phyloP scores from a whole-genome alignment of 2,797 vertebrate species.

The Xenopus petersii region DNA sequence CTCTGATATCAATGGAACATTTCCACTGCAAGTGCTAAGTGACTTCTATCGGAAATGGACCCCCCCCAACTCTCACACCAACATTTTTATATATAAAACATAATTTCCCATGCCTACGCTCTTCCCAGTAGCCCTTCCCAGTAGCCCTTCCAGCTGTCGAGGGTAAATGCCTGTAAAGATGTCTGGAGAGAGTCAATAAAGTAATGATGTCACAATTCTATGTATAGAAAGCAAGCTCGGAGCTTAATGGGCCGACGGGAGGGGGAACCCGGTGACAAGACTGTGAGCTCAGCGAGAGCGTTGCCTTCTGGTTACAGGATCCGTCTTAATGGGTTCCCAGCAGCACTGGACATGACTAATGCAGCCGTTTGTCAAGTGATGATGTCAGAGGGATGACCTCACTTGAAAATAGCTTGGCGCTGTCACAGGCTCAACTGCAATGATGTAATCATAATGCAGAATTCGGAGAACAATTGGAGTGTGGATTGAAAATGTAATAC shows the following conservation, averaged over 20 bases:
- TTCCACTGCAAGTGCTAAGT: no score
- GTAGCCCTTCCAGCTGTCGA: neutral
- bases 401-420: neutral
- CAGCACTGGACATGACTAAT: conserved; percentile 17
- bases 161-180: conserved; percentile 18
- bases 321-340: conserved; percentile 9
- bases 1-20: no score
- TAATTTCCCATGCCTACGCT: no score
- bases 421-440: neutral
- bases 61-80: no score
- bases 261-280: neutral
- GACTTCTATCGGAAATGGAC: no score
- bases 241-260: conserved; percentile 18
- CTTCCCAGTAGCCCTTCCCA: no score
- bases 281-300: neutral
- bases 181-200: conserved; percentile 1
- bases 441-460: neutral
- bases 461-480: no score
- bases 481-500: no score
- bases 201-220: conserved; percentile 33
- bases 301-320: neutral
- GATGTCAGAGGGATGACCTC: conserved; percentile 24
- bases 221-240: conserved; percentile 15
- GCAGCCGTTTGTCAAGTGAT: conserved; percentile 15
- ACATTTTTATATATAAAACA: no score